These are phyloP conservation scores for cat (Felis catus) DNA, from an alignment of 2,113 vertebrate species.

Conservation along the genomic window DNA sequence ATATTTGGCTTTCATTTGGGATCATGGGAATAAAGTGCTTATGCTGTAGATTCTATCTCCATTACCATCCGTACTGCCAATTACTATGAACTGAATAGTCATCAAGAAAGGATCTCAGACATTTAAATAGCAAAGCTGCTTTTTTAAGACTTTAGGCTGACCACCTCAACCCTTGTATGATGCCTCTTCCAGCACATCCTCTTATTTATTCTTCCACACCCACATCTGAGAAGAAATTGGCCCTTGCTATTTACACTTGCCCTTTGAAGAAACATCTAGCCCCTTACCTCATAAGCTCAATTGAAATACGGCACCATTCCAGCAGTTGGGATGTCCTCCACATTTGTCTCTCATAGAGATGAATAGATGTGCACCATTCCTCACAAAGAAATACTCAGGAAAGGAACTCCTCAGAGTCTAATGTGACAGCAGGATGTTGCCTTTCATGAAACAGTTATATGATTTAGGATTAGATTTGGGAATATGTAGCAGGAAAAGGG, in stretches of 20 bases:
- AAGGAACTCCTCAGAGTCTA: background rate
- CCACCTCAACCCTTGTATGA: background rate
- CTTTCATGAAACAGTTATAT: background rate
- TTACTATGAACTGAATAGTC: background rate
- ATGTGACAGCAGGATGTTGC: background rate
- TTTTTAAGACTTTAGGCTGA: background rate
- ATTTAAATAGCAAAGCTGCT: background rate
- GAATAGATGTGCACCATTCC: background rate
- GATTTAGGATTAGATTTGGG: background rate
- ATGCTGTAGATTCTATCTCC: background rate
- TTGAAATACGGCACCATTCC: background rate
- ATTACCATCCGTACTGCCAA: background rate
- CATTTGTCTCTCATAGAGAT: background rate
- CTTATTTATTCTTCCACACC: background rate
- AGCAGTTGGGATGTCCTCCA: background rate
- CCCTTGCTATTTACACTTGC: background rate
- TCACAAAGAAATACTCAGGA: background rate
- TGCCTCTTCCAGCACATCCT: background rate
- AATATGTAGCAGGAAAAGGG: background rate
- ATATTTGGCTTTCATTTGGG: background rate
- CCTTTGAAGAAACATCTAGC: background rate
- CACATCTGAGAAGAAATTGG: background rate
- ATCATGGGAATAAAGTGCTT: background rate
- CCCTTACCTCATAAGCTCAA: background rate
- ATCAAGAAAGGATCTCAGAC: background rate